A percentile compares a stretch with the other conserved stretches of the same genome.
Conservation (phyloP, 1,140 invertebrate genomes). For the Mycetomoellerius zeteki region DNA sequence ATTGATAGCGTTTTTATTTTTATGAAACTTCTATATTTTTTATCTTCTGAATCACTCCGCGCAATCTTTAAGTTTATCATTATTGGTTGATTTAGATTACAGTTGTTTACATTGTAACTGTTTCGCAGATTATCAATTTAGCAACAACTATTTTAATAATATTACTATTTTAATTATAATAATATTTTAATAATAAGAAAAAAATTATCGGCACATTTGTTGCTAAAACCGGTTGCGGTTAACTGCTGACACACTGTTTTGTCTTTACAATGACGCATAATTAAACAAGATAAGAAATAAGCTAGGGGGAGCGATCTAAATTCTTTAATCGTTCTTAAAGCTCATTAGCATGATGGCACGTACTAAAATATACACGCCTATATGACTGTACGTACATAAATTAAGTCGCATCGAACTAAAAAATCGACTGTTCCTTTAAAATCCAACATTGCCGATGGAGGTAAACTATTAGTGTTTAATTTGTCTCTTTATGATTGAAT, state of each 20-base stretch:
- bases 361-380: neutral
- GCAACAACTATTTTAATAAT: constrained; percentile 10
- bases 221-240: constrained; percentile 31
- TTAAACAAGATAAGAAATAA: constrained; percentile 60
- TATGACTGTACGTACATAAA: neutral
- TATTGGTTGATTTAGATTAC: neutral
- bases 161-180: neutral
- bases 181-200: too few relatives aligned
- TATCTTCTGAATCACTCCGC: neutral
- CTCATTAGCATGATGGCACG: neutral
- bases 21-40: constrained; percentile 10
- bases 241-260: constrained; percentile 44
- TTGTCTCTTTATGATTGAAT: too few relatives aligned
- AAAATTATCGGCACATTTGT: constrained; percentile 3
- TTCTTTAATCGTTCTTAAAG: constrained; percentile 29
- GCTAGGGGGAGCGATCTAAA: neutral
- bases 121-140: constrained; percentile 9
- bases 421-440: too few relatives aligned
- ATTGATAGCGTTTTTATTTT: neutral
- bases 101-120: neutral
- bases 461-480: too few relatives aligned
- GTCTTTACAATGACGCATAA: constrained; percentile 44
- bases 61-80: neutral
- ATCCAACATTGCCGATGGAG: too few relatives aligned
- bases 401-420: neutral